Base-by-base conservation (phyloP, 2,113 vertebrate species). In the Tragelaphus imberbis region DNA sequence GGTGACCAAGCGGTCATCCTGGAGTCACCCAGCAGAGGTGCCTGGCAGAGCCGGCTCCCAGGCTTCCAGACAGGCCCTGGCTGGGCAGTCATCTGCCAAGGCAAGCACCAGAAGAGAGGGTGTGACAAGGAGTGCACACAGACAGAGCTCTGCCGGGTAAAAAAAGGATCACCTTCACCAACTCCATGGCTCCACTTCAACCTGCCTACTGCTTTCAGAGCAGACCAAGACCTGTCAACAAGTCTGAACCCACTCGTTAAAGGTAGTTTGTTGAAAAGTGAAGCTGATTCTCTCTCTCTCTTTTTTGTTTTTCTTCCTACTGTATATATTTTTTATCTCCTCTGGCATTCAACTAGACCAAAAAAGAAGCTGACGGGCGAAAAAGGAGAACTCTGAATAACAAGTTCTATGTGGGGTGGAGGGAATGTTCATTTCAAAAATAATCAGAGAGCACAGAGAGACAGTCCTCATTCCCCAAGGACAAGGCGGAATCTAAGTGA, bases 291-390 rank as follows among this genome's bases (percentile, higher is more conserved):
- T 86, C 27, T 58, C 27, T 58, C 11, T 90, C 5, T n/a, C 7
- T 79, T 56, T 90, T 63, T 75, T 94, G 55, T 91, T 68, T 91
- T 88, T 77, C 59, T 75, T 90, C 85, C 81, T 87, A 81, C 36
- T n/a, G 8, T 40, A 55, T 84, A 30, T 84, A 95, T 95, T 94
- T 96, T 94, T 96, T 90, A 84, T 88, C 53, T 56, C 53, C 77
- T 94, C 75, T 97, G 68, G 91, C 85, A 95, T 88, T 92, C 93
- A 88, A 90, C 88, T 84, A 53, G 28, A 84, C 88, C 82, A 97
- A 90, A 96, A 96, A 80, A 89, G 96, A 96, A 96, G 91, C 28
- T 55, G 80, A 97, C 30, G 17, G 59, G 40, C 58, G 1, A 0
- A 71, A 77, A 84, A 51, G 85, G 21, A 85, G 44, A 77, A 68